Evolutionary conservation across 2,113 vertebrate genomes (phyloP).

Genomic region (Patagioenas fasciata): DNA sequence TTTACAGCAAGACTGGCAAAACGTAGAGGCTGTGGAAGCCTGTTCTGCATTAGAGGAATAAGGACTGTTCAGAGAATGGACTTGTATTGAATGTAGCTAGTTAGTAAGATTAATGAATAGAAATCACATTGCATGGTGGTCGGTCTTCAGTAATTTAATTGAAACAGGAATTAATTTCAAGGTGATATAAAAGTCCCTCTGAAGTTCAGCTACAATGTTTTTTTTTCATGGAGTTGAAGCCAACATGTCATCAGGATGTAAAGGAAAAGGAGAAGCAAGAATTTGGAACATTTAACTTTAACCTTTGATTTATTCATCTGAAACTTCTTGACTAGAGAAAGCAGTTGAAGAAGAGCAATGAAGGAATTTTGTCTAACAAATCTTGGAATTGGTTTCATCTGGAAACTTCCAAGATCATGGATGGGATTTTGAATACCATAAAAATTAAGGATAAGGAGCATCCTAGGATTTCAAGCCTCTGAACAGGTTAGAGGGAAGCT

Average conservation of each 20-base stretch:
- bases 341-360: not conserved
- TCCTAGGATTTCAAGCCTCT: not conserved
- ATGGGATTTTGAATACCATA: not conserved
- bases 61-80: not conserved
- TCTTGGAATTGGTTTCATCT: not conserved
- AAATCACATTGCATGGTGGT: constrained; percentile 45
- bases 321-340: not conserved
- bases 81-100: constrained; percentile 17
- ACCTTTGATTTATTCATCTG: not conserved
- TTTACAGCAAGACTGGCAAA: not conserved
- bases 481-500: not conserved
- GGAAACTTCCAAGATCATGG: not conserved
- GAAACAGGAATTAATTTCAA: constrained; percentile 67
- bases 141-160: constrained; percentile 60
- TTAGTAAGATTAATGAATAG: constrained; percentile 68
- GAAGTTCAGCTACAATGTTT: constrained; percentile 18
- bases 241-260: not conserved
- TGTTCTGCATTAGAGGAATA: not conserved
- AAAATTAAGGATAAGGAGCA: not conserved
- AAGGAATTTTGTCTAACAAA: not conserved
- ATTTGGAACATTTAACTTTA: not conserved
- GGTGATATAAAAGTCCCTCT: constrained; percentile 23
- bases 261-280: not conserved
- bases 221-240: not conserved
- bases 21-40: not conserved